These are phyloP conservation scores for Pseudococcus viburni DNA, from an alignment of 2,888 invertebrate species.

Conservation along the genomic window DNA sequence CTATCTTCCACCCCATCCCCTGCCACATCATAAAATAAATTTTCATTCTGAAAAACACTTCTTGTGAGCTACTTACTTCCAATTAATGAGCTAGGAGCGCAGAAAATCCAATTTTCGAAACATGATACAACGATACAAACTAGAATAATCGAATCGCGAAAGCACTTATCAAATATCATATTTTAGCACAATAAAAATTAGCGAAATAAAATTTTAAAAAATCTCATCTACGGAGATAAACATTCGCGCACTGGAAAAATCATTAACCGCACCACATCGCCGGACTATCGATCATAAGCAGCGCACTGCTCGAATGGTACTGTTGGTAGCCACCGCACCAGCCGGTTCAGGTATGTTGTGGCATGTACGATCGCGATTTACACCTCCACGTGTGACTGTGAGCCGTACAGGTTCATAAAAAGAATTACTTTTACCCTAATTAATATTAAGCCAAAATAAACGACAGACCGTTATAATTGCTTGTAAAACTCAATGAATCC, in stretches of 20 bases:
- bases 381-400: constrained; percentile 48
- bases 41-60: no score
- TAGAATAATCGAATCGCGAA: constrained; percentile 8
- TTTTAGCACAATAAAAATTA: constrained; percentile 21
- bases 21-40: no score
- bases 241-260: constrained; percentile 40
- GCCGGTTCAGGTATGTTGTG: constrained; percentile 52
- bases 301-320: constrained; percentile 47
- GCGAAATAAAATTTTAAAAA: neutral
- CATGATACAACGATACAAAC: constrained; percentile 8
- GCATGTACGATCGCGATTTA: constrained; percentile 27
- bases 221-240: neutral
- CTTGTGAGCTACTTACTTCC: no score
- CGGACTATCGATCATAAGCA: neutral
- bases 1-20: no score
- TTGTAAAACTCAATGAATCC: constrained; percentile 17
- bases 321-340: neutral
- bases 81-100: constrained; percentile 17
- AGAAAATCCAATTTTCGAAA: constrained; percentile 61
- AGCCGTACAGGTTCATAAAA: neutral
- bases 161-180: constrained; percentile 50
- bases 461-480: constrained; percentile 4
- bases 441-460: constrained; percentile 26
- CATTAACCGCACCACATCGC: constrained; percentile 31
- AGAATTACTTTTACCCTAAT: constrained; percentile 47